Percentiles rank a stretch among this genome's conserved stretches.
phyloP scores from a whole-genome alignment of 2,888 invertebrate genomes.

The Idaea biselata region DNA sequence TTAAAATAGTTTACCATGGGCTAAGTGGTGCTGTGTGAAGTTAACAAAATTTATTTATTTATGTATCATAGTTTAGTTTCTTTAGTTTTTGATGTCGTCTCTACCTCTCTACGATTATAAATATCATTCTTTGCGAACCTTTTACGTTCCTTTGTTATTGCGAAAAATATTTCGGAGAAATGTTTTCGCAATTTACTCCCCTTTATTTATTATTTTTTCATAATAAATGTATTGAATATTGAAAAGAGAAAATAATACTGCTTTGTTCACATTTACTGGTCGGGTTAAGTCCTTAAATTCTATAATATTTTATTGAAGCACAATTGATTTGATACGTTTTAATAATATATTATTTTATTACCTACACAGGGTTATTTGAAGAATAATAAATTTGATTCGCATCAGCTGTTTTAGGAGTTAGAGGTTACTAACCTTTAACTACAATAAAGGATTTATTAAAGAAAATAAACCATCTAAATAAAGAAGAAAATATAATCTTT shows the following conservation, averaged over 20 bases:
- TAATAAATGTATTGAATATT: not conserved
- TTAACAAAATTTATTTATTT: too few relatives aligned
- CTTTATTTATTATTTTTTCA: not conserved
- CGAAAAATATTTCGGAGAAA: constrained; percentile 1
- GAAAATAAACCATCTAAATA: too few relatives aligned
- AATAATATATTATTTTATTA: not conserved
- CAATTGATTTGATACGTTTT: not conserved
- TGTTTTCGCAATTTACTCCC: not conserved
- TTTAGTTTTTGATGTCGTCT: not conserved
- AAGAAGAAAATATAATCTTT: too few relatives aligned
- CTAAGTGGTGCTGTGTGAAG: too few relatives aligned
- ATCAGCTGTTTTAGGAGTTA: too few relatives aligned
- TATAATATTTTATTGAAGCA: not conserved
- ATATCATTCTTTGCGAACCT: not conserved
- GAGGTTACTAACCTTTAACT: too few relatives aligned
- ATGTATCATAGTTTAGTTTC: too few relatives aligned
- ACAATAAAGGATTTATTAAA: too few relatives aligned
- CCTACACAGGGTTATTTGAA: too few relatives aligned
- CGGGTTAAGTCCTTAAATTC: not conserved
- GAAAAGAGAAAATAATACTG: not conserved
- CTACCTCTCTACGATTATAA: not conserved
- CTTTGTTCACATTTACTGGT: not conserved
- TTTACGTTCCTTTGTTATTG: not conserved
- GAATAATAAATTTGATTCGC: too few relatives aligned
- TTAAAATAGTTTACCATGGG: too few relatives aligned